These are phyloP conservation scores for Himalopsyche japonica DNA, from an alignment of 2,888 invertebrate species.

Conservation along the genomic window DNA sequence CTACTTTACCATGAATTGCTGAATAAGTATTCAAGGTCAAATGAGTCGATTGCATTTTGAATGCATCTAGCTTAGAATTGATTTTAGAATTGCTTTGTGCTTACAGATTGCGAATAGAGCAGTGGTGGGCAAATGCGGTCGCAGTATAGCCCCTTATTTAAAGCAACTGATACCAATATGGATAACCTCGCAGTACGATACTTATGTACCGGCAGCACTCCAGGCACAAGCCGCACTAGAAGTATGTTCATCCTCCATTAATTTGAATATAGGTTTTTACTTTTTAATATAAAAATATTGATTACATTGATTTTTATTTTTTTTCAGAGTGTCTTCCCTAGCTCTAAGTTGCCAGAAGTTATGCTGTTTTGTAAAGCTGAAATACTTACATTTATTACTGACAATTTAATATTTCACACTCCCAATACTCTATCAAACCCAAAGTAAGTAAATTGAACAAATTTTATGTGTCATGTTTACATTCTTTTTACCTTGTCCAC, in stretches of 20 bases:
- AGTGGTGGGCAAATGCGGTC: conserved; percentile 69
- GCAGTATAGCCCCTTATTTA: conserved; percentile 78
- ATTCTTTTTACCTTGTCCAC: too few relatives aligned
- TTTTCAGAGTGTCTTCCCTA: conserved; percentile 74
- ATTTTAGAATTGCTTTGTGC: neutral
- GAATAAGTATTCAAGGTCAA: too few relatives aligned
- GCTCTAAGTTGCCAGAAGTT: conserved; percentile 76
- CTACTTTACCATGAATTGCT: too few relatives aligned
- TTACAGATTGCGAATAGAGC: conserved; percentile 70
- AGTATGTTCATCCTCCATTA: conserved; percentile 44
- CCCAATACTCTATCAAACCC: conserved; percentile 58
- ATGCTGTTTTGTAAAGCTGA: conserved; percentile 82
- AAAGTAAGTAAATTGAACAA: conserved; percentile 47
- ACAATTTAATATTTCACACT: conserved; percentile 68
- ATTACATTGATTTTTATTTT: conserved; percentile 4
- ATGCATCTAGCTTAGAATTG: neutral
- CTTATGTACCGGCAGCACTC: conserved; percentile 80
- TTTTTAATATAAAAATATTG: neutral
- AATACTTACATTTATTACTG: conserved; percentile 72
- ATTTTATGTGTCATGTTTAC: too few relatives aligned
- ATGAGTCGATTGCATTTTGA: neutral
- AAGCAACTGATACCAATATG: conserved; percentile 80
- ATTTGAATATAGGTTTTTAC: neutral
- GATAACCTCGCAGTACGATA: conserved; percentile 85
- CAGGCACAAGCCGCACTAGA: conserved; percentile 70